These are phyloP conservation scores for Tetragnatha montana DNA, from an alignment of 2,888 invertebrate species.

Conservation along the genomic window DNA sequence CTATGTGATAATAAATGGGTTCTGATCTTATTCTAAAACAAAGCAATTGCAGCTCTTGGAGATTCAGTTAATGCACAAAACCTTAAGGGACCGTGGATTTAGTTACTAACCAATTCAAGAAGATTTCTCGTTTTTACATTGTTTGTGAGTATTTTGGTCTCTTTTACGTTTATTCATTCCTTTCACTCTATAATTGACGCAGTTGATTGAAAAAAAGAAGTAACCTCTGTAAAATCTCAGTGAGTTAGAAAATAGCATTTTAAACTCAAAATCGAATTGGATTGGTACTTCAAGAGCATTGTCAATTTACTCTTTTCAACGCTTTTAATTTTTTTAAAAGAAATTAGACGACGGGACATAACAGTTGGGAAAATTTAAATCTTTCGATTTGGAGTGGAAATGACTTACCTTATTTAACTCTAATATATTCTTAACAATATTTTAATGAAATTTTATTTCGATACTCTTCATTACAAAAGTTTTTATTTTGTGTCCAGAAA, in stretches of 20 bases:
- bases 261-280: conserved; percentile 37
- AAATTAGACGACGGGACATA: not conserved
- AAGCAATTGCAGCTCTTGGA: too few species aligned
- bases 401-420: too few species aligned
- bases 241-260: conserved; percentile 27
- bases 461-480: too few species aligned
- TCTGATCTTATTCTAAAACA: too few species aligned
- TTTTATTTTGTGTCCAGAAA: too few species aligned
- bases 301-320: conserved; percentile 22
- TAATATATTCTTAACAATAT: too few species aligned
- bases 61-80: too few species aligned
- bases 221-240: not conserved
- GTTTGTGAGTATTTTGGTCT: not conserved
- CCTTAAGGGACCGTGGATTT: too few species aligned
- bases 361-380: not conserved
- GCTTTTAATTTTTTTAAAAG: conserved; percentile 14
- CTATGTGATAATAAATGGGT: too few species aligned
- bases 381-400: not conserved
- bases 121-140: not conserved
- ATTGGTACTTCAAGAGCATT: conserved; percentile 2
- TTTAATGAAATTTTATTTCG: too few species aligned
- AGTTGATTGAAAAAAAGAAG: not conserved
- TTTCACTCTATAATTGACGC: conserved; percentile 6
- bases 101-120: not conserved
- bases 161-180: not conserved